A percentile compares a stretch with the other conserved stretches of the same genome.
Evolutionary conservation across 2,113 vertebrate species (phyloP).

Genomic region (Muntiacus reevesi): DNA sequence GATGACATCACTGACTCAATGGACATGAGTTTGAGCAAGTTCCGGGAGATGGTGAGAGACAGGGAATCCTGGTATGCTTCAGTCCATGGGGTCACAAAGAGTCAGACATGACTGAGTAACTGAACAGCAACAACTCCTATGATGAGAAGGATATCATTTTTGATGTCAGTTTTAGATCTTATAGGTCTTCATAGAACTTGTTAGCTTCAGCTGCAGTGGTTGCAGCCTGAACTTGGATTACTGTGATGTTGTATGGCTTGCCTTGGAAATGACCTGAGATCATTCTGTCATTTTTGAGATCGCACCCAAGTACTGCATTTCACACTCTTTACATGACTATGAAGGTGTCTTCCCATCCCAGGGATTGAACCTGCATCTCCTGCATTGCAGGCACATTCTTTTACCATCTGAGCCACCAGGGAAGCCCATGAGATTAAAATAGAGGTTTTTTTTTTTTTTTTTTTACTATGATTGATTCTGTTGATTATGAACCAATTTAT

Average conservation of each 20-base stretch:
- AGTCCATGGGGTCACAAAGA: not conserved
- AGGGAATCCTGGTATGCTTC: not conserved
- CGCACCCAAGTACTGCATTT: not conserved
- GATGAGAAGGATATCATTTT: not conserved
- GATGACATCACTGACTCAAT: not conserved
- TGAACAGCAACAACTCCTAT: not conserved
- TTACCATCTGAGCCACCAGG: not conserved
- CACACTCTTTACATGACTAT: not conserved
- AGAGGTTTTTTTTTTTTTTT: not conserved
- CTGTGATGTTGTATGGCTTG: not conserved
- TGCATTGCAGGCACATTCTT: not conserved
- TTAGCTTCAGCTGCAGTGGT: not conserved
- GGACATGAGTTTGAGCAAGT: not conserved
- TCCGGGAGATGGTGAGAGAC: not conserved
- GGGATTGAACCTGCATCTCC: not conserved
- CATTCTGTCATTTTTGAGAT: not conserved
- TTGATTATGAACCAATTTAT: not conserved
- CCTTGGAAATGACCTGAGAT: not conserved
- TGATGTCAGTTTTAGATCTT: not conserved
- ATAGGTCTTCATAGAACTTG: not conserved
- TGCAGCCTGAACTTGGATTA: not conserved
- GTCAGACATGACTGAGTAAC: not conserved
- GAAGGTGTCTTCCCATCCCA: not conserved
- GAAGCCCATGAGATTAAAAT: not conserved
- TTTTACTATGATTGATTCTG: not conserved